These are phyloP conservation scores for Lordiphosa mommai DNA, from an alignment of 1,140 invertebrate genomes.

Conservation along the genomic window DNA sequence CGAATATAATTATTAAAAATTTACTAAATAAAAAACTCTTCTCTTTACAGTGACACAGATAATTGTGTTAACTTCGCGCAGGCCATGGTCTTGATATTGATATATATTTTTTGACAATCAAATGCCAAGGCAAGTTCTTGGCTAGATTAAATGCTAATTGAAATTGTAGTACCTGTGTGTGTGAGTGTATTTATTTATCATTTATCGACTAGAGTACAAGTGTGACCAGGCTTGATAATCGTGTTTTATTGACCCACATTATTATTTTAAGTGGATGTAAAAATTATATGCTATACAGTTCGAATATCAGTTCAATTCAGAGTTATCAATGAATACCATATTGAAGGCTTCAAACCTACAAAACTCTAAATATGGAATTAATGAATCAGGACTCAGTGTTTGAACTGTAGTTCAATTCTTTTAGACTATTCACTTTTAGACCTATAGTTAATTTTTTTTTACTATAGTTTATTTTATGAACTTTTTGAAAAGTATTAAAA, in stretches of 20 bases:
- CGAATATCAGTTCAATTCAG: too few species aligned
- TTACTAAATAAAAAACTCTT: background rate
- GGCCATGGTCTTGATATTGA: conserved; percentile 12
- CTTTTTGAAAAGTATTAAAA: too few species aligned
- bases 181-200: conserved; percentile 21
- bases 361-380: too few species aligned
- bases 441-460: too few species aligned
- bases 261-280: conserved; percentile 16
- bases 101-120: conserved; percentile 33
- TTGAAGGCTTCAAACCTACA: too few species aligned
- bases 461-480: too few species aligned
- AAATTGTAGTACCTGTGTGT: conserved; percentile 15
- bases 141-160: conserved; percentile 58
- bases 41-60: conserved; percentile 37
- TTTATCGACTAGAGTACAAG: conserved; percentile 3
- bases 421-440: too few species aligned
- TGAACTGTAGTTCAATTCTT: too few species aligned
- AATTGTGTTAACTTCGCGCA: conserved; percentile 46
- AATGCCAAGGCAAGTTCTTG: conserved; percentile 51
- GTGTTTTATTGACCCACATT: conserved; percentile 53
- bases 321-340: too few species aligned
- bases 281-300: too few species aligned
- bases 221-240: conserved; percentile 31
- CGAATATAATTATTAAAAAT: background rate
- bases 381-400: too few species aligned